These are phyloP conservation scores for Orchestia grillus DNA, from an alignment of 1,140 invertebrate species.

Conservation along the genomic window DNA sequence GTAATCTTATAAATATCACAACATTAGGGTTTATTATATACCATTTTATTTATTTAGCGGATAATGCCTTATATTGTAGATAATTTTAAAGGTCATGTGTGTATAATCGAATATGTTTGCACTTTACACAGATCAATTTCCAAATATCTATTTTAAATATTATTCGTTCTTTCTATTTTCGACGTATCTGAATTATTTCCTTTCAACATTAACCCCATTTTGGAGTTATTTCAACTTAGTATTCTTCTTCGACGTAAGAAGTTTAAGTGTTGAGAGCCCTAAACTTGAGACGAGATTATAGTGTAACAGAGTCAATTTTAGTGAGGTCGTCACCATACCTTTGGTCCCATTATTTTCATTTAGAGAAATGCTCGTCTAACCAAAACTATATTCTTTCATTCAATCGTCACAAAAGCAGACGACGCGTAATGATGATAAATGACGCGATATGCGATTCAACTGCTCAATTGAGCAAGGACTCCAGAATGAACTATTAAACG, in stretches of 20 bases:
- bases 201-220: too few species aligned
- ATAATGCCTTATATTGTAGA: too few species aligned
- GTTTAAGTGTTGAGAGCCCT: not conserved
- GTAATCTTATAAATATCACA: too few species aligned
- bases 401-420: not conserved
- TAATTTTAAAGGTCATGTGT: too few species aligned
- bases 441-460: not conserved
- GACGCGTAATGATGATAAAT: constrained; percentile 31
- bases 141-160: too few species aligned
- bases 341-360: not conserved
- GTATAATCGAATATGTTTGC: too few species aligned
- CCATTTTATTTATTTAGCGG: too few species aligned
- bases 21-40: too few species aligned
- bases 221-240: not conserved
- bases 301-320: not conserved
- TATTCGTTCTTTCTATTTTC: not conserved
- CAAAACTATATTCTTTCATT: not conserved
- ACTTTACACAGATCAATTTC: too few species aligned
- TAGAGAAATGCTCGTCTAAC: not conserved
- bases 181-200: too few species aligned
- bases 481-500: not conserved
- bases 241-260: not conserved
- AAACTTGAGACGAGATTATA: not conserved
- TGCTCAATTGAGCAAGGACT: not conserved
- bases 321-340: not conserved